These are phyloP conservation scores for Propithecus deckenii DNA, from an alignment of 2,797 vertebrate species.

Conservation along the genomic window DNA sequence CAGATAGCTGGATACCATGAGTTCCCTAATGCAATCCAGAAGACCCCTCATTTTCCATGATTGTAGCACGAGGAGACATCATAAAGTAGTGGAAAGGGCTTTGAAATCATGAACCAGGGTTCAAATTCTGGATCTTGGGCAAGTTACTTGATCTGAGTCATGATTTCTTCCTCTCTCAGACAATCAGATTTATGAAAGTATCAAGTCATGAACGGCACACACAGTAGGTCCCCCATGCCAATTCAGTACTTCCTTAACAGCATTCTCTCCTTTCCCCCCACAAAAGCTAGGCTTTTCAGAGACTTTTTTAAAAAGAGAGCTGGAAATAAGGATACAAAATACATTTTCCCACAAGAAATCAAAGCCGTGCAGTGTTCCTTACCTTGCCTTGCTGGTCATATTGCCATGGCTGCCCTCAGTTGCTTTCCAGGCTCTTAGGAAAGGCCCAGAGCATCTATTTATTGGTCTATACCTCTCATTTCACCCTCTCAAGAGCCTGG, in stretches of 20 bases:
- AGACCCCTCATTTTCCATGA: not conserved
- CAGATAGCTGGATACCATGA: not conserved
- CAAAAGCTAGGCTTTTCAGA: not conserved
- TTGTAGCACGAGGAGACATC: not conserved
- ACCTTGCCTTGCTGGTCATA: not conserved
- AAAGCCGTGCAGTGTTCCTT: not conserved
- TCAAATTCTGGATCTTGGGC: conserved; percentile 8
- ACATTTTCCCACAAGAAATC: not conserved
- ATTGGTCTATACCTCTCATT: not conserved
- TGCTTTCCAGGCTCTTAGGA: not conserved
- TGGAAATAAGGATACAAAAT: not conserved
- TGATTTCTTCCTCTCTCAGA: not conserved
- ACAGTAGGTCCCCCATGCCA: not conserved
- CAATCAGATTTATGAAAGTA: not conserved
- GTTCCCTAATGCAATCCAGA: conserved; percentile 6
- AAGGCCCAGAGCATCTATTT: not conserved
- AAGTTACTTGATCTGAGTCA: conserved; percentile 1
- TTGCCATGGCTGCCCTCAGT: not conserved
- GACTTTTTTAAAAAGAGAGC: not conserved
- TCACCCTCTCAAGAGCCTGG: conserved; percentile 29
- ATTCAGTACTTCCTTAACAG: not conserved
- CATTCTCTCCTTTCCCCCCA: not conserved
- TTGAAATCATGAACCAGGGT: not conserved
- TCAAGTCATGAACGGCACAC: not conserved
- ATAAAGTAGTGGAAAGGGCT: not conserved